Evolutionary conservation across 2,113 vertebrate species (phyloP).

Genomic region (Pollachius pollachius): DNA sequence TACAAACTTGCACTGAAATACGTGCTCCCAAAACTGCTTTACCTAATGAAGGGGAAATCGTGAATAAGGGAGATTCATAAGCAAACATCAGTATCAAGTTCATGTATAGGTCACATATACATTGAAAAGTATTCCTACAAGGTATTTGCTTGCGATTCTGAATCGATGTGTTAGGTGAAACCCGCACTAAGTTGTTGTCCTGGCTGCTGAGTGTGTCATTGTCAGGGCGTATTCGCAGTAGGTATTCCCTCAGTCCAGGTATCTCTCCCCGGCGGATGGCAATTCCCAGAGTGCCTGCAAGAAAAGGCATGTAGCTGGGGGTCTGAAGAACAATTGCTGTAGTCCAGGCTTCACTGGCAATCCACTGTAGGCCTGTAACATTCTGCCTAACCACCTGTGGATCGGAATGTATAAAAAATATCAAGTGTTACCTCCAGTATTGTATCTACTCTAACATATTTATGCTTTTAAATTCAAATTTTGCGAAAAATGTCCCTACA

Average conservation of each 20-base stretch:
- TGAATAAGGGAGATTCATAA: neutral
- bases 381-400: conserved; percentile 49
- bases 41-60: neutral
- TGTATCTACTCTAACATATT: neutral
- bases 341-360: conserved; percentile 73
- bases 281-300: conserved; percentile 68
- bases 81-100: neutral
- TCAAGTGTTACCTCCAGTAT: neutral
- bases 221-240: conserved; percentile 48
- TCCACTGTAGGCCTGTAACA: conserved; percentile 65
- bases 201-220: conserved; percentile 12
- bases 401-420: neutral
- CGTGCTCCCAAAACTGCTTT: conserved; percentile 24
- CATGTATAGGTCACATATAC: neutral
- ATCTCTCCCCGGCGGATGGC: conserved; percentile 69
- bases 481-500: neutral
- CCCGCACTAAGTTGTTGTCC: conserved; percentile 49
- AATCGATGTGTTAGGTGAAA: neutral
- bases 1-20: conserved; percentile 23
- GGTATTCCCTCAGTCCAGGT: conserved; percentile 56
- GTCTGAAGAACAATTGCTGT: conserved; percentile 49
- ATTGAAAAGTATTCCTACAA: too few relatives aligned
- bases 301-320: conserved; percentile 43
- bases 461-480: neutral
- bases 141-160: neutral